A percentile compares a stretch with the other conserved stretches of the same genome.
Conservation (phyloP, 2,888 invertebrate genomes). For the Sycophila texana region DNA sequence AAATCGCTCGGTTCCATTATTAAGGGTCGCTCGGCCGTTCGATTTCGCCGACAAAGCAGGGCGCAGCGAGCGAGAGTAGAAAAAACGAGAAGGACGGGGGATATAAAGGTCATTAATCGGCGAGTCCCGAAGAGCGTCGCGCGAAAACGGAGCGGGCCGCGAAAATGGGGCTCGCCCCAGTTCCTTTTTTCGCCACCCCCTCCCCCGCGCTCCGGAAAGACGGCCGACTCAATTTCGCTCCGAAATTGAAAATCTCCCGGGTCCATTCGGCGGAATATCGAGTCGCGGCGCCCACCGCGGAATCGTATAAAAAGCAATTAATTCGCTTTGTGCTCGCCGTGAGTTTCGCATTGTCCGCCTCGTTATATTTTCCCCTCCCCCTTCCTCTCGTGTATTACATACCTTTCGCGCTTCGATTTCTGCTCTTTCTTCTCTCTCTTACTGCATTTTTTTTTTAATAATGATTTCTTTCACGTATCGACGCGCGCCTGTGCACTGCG, state of each 20-base stretch:
- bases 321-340: slow-evolving; percentile 7
- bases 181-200: slow-evolving; percentile 16
- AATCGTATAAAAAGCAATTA: slow-evolving; percentile 51
- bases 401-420: neutral
- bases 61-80: neutral
- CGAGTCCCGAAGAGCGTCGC: slow-evolving; percentile 6
- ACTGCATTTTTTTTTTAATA: neutral
- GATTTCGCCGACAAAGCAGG: slow-evolving; percentile 19
- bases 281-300: neutral
- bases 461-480: slow-evolving; percentile 13
- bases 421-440: neutral
- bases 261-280: slow-evolving; percentile 26
- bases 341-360: neutral
- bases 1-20: slow-evolving; percentile 19
- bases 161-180: slow-evolving; percentile 40
- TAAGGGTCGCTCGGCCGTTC: slow-evolving; percentile 10
- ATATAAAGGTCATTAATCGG: slow-evolving; percentile 30
- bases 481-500: no score
- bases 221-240: slow-evolving; percentile 41
- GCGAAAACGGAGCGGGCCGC: neutral
- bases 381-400: neutral
- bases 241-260: slow-evolving; percentile 44
- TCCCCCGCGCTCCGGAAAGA: neutral
- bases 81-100: no score
- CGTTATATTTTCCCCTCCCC: neutral